Base-by-base conservation (phyloP, 2,888 invertebrate genomes). In the Cryptocheilus praepositus region DNA sequence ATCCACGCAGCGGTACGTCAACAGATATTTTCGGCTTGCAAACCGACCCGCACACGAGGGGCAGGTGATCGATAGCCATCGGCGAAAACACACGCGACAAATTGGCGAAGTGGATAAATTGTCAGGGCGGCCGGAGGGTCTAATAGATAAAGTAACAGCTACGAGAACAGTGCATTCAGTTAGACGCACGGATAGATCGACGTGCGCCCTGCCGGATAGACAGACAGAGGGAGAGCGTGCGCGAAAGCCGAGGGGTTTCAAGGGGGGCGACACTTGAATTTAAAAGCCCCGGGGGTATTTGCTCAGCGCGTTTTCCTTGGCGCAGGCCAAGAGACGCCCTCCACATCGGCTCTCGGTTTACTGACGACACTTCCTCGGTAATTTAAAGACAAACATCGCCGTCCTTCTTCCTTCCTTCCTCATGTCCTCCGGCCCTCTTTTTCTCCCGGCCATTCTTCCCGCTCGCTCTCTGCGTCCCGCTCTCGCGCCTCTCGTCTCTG, bases 211-310 rank as follows among this genome's bases (percentile, higher is more conserved):
- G 49, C 3, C 11, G 49, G 49, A 49, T 16, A 49, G n/a, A n/a
- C 16, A 18, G n/a, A 4, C 5, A 49, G 49, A 49, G 16, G 1
- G 18, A n/a, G 16, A n/a, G 16, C 49, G 49, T 18, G 4, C 16
- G 13, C 49, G 49, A 18, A 49, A 49, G 49, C 7, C 16, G n/a
- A 13, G 5, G 4, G 49, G 70, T 66, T 65, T 55, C 52, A 52
- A 54, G 52, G 36, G 52, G 61, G 68, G 68, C 74, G 74, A 74
- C 67, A 74, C 72, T 74, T 73, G 70, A 78, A 78, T 76, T 73
- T 68, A 51, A 73, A 76, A 73, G 71, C 73, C 73, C 68, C 57
- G 49, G 63, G 73, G 73, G 68, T 78, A 71, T 74, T 76, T 72
- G 71, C 64, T 63, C 68, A 64, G 62, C 69, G 73, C 68, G 71